These are phyloP conservation scores for Astreopora myriophthalma DNA, from an alignment of 64 coral and sea anemone species.

Conservation along the genomic window DNA sequence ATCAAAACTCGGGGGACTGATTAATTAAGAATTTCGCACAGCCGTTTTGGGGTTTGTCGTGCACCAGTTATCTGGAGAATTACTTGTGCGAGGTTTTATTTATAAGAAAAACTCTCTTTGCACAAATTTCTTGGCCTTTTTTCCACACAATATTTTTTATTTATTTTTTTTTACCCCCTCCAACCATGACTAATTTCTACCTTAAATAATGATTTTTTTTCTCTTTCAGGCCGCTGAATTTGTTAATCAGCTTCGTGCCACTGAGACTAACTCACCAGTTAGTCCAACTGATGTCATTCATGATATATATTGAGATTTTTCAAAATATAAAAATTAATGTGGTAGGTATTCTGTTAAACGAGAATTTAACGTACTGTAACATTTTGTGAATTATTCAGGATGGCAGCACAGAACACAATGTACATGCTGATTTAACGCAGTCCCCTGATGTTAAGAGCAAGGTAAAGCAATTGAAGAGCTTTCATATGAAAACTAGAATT, in stretches of 20 bases:
- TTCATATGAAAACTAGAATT: too few relatives aligned
- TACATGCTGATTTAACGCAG: too few relatives aligned
- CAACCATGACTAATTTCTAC: too few relatives aligned
- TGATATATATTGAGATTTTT: too few relatives aligned
- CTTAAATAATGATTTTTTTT: not conserved
- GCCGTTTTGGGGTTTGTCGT: not conserved
- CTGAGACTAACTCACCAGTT: not conserved
- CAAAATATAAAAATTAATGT: too few relatives aligned
- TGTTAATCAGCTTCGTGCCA: not conserved
- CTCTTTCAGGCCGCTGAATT: constrained; percentile 9
- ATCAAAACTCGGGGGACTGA: not conserved
- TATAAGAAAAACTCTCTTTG: not conserved
- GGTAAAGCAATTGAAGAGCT: too few relatives aligned
- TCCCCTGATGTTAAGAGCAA: too few relatives aligned
- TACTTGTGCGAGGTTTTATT: not conserved
- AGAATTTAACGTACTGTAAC: too few relatives aligned
- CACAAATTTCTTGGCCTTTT: not conserved
- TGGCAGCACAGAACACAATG: too few relatives aligned
- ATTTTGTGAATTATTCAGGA: too few relatives aligned
- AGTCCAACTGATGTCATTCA: too few relatives aligned
- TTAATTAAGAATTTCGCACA: not conserved
- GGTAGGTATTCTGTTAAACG: too few relatives aligned
- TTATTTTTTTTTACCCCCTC: not conserved
- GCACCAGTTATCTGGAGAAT: not conserved
- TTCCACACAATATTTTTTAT: not conserved